These are phyloP conservation scores for Psittacula echo DNA, from an alignment of 2,797 vertebrate genomes.

Conservation along the genomic window DNA sequence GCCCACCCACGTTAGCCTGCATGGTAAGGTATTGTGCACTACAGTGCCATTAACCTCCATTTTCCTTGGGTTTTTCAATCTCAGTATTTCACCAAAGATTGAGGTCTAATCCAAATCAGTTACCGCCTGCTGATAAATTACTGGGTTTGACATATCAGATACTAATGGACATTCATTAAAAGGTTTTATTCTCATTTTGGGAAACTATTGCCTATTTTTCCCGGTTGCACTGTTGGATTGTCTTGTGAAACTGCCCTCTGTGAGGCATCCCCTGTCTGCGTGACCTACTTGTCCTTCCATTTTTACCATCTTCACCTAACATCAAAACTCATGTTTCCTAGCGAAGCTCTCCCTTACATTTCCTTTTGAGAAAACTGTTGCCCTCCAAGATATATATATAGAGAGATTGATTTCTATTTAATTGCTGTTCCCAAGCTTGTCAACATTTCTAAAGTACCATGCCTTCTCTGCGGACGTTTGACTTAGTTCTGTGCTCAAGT, in stretches of 20 bases:
- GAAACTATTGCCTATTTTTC: not conserved
- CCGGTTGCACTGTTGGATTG: fast-evolving
- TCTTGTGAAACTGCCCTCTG: not conserved
- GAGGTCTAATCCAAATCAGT: not conserved
- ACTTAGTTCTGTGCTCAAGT: not conserved
- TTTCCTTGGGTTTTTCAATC: not conserved
- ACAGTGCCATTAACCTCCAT: not conserved
- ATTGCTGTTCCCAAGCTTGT: not conserved
- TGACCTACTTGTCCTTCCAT: not conserved
- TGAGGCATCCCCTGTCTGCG: not conserved
- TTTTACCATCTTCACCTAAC: not conserved
- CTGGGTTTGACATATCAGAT: not conserved
- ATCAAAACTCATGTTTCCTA: not conserved
- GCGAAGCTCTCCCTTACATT: not conserved
- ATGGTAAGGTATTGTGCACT: not conserved
- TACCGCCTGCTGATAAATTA: not conserved
- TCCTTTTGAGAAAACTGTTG: not conserved
- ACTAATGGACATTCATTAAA: not conserved
- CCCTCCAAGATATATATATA: not conserved
- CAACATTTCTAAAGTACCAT: not conserved
- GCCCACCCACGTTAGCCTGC: not conserved
- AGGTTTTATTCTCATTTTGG: not conserved
- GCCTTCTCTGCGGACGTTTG: slow-evolving; percentile 13
- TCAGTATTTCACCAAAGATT: not conserved
- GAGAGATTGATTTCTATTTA: slow-evolving; percentile 16